A percentile compares a stretch with the other conserved stretches of the same genome.
These are phyloP conservation scores for Acrocephalus kingi DNA, from an alignment of 2,113 vertebrate genomes.

Conservation along the genomic window DNA sequence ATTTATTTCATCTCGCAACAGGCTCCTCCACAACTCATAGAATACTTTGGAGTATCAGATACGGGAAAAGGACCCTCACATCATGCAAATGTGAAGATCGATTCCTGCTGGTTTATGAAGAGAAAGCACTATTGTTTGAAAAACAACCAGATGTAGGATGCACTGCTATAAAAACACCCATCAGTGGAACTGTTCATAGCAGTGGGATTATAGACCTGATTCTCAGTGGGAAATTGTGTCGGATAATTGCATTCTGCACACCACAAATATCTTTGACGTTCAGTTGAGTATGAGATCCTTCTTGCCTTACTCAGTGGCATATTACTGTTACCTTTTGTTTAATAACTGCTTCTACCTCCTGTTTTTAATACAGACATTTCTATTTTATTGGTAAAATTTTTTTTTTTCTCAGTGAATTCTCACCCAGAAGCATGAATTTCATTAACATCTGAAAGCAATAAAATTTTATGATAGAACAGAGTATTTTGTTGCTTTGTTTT, in stretches of 20 bases:
- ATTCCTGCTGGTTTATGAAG: not conserved
- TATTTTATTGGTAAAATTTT: not conserved
- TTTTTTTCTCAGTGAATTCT: not conserved
- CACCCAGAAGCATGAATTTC: not conserved
- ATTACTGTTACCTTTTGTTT: not conserved
- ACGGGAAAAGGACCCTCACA: not conserved
- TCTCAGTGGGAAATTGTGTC: not conserved
- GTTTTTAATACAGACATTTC: not conserved
- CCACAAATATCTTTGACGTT: not conserved
- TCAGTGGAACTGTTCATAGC: not conserved
- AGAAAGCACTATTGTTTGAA: rapidly evolving
- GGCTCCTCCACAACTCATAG: not conserved
- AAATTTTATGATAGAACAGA: not conserved
- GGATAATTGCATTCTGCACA: not conserved
- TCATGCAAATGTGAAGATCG: rapidly evolving
- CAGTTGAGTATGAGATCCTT: not conserved
- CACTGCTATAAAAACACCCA: not conserved
- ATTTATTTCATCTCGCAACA: not conserved
- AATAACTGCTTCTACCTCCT: not conserved
- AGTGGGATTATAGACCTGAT: not conserved
- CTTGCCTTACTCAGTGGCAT: not conserved
- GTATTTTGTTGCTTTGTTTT: not conserved
- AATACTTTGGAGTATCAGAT: not conserved
- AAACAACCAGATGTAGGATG: not conserved
- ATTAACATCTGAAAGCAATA: not conserved